A percentile compares a stretch with the other conserved stretches of the same genome.
These are phyloP conservation scores for Theropithecus gelada DNA, from an alignment of 2,113 vertebrate genomes.

Conservation along the genomic window DNA sequence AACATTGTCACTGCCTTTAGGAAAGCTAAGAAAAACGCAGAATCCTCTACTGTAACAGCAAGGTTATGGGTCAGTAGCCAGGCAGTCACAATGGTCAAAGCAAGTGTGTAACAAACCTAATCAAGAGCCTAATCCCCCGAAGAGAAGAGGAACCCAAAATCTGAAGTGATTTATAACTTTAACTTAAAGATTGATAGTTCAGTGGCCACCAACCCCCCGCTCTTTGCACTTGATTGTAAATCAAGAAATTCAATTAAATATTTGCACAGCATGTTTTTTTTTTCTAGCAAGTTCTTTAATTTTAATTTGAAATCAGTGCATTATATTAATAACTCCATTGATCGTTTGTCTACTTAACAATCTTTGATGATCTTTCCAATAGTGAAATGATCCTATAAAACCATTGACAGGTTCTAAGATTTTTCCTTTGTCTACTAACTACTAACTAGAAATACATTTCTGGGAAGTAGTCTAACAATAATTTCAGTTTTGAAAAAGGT, in stretches of 20 bases:
- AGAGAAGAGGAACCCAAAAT: neutral
- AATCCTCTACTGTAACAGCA: neutral
- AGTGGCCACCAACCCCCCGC: neutral
- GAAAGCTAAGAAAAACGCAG: neutral
- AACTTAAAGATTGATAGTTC: neutral
- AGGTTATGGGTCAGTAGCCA: too few relatives aligned
- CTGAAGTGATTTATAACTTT: neutral
- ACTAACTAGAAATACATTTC: neutral
- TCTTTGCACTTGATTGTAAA: neutral
- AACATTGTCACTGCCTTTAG: neutral
- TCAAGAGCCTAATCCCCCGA: neutral
- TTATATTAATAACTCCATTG: neutral
- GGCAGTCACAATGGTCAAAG: neutral
- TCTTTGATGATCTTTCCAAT: neutral
- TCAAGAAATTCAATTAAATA: neutral
- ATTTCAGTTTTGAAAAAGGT: neutral
- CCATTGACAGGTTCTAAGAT: neutral
- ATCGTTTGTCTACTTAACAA: neutral
- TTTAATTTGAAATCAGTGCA: neutral
- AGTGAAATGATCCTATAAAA: neutral
- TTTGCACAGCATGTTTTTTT: neutral
- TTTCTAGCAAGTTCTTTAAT: neutral
- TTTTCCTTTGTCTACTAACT: neutral
- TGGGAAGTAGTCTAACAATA: neutral
- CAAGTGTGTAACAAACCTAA: neutral